These are phyloP conservation scores for Fulmarus glacialis DNA, from an alignment of 2,113 vertebrate species.

Conservation along the genomic window DNA sequence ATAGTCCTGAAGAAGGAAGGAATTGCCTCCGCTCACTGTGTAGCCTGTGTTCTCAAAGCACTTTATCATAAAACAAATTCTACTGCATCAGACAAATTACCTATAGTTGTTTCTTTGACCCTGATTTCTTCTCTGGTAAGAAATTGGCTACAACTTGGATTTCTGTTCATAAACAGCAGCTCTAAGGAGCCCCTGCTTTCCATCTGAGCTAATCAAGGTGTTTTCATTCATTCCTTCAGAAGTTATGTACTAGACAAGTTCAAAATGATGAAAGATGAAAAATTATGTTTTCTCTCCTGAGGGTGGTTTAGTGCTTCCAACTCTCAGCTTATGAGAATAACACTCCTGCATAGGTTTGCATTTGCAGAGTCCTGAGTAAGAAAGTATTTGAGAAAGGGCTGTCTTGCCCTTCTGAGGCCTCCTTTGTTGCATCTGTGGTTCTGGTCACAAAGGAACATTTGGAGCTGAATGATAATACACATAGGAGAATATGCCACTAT, in stretches of 20 bases:
- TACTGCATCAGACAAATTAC: not conserved
- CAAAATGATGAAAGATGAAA: conserved; percentile 32
- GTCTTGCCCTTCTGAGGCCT: not conserved
- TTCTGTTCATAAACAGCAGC: not conserved
- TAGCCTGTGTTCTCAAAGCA: not conserved
- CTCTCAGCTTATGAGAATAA: not conserved
- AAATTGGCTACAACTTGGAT: not conserved
- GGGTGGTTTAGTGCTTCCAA: not conserved
- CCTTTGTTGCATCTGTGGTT: not conserved
- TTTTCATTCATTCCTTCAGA: not conserved
- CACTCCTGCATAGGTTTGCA: not conserved
- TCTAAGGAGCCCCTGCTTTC: not conserved
- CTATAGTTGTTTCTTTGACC: not conserved
- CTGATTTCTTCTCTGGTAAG: not conserved
- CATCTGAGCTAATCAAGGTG: not conserved
- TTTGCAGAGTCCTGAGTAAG: not conserved
- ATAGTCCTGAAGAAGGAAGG: not conserved
- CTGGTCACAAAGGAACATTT: not conserved
- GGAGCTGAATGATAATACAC: not conserved
- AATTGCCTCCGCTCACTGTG: not conserved
- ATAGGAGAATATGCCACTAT: not conserved
- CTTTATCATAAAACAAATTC: not conserved
- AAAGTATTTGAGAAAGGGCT: not conserved
- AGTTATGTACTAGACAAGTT: not conserved
- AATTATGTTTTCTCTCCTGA: not conserved